phyloP scores from a whole-genome alignment of 2,888 invertebrate species.

The Lypha dubia region DNA sequence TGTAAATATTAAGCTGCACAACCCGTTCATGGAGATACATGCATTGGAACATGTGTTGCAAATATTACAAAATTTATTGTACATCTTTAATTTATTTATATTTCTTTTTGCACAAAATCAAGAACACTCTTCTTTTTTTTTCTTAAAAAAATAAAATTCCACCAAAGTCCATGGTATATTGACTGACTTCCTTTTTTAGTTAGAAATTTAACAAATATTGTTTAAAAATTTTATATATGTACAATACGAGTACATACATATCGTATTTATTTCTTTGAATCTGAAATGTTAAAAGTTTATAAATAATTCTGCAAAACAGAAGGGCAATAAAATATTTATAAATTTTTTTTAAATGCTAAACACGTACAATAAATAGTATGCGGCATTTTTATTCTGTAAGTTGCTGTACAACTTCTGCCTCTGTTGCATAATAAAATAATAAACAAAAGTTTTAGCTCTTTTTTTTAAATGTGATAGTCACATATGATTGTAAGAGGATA shows the following conservation, averaged over 20 bases:
- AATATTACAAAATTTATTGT: constrained; percentile 63
- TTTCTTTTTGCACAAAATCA: constrained; percentile 12
- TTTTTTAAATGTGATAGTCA: constrained; percentile 39
- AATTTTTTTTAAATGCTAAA: constrained; percentile 68
- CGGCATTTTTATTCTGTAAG: constrained; percentile 56
- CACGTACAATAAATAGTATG: constrained; percentile 68
- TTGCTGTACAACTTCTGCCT: constrained; percentile 52
- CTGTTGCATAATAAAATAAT: constrained; percentile 31
- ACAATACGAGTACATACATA: no score
- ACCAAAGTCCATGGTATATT: constrained; percentile 21
- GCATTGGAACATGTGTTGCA: constrained; percentile 47
- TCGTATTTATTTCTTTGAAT: constrained; percentile 31
- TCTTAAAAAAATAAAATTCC: background rate
- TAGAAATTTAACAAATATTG: constrained; percentile 55
- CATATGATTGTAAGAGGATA: background rate
- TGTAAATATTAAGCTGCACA: constrained; percentile 3
- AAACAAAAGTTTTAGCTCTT: background rate
- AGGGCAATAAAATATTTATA: constrained; percentile 26
- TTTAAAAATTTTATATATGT: constrained; percentile 43
- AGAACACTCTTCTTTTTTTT: background rate
- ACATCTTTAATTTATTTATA: constrained; percentile 57
- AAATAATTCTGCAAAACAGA: constrained; percentile 61
- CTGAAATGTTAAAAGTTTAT: constrained; percentile 62
- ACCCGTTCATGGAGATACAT: constrained; percentile 14
- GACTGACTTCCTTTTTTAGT: constrained; percentile 60